These are phyloP conservation scores for Sialia sialis DNA, from an alignment of 2,113 vertebrate species.

Conservation along the genomic window DNA sequence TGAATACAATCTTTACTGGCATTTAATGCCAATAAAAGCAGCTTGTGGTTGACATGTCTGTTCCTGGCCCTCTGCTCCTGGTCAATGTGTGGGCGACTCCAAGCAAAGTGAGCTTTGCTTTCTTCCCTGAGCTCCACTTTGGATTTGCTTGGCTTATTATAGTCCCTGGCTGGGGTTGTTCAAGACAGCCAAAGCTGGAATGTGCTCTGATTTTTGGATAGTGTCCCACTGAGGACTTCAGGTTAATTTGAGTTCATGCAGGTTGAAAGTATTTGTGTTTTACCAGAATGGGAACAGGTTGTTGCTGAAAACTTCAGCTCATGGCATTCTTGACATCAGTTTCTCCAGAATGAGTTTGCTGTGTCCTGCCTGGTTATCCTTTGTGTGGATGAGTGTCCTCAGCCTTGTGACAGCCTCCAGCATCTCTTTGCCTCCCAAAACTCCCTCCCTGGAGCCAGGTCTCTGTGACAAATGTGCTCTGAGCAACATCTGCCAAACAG, in stretches of 20 bases:
- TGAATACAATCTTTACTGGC: background rate
- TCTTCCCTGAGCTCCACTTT: background rate
- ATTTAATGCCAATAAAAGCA: background rate
- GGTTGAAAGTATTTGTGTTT: background rate
- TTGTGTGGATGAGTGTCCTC: background rate
- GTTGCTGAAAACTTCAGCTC: background rate
- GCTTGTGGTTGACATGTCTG: background rate
- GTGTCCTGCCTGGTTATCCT: background rate
- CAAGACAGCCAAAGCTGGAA: background rate
- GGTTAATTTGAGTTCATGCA: background rate
- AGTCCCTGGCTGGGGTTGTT: background rate
- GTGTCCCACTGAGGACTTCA: background rate
- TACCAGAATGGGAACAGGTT: background rate
- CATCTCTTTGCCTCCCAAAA: background rate
- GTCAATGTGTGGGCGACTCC: background rate
- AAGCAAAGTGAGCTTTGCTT: background rate
- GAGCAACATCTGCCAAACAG: background rate
- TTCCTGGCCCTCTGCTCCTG: background rate
- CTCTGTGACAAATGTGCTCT: background rate
- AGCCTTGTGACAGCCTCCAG: background rate
- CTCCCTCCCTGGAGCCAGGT: background rate
- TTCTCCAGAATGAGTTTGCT: background rate
- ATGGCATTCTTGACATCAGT: rapidly evolving
- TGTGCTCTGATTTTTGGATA: background rate
- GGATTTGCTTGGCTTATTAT: background rate